These are phyloP conservation scores for Lateolabrax maculatus DNA, from an alignment of 2,797 vertebrate genomes.

Conservation along the genomic window DNA sequence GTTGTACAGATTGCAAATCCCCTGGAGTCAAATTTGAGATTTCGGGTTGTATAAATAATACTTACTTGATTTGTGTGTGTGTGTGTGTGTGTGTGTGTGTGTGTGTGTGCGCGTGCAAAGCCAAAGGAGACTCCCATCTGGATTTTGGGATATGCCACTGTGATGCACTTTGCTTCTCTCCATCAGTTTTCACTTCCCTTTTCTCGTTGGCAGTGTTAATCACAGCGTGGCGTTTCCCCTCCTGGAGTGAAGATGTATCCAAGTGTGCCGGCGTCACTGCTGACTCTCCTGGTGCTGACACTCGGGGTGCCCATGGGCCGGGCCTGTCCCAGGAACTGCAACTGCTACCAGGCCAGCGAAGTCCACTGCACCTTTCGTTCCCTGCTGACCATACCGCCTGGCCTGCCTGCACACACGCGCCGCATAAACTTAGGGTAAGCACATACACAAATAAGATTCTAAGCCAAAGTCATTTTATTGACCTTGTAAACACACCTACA, in stretches of 20 bases:
- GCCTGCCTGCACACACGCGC: slow-evolving; percentile 87
- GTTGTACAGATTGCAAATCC: slow-evolving; percentile 16
- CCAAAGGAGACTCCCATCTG: slow-evolving; percentile 15
- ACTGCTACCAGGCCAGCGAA: slow-evolving; percentile 93
- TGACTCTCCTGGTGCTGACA: slow-evolving; percentile 81
- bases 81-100: neutral
- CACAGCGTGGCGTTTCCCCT: slow-evolving; percentile 31
- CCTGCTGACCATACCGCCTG: slow-evolving; percentile 86
- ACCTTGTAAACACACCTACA: neutral
- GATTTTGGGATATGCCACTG: slow-evolving; percentile 33
- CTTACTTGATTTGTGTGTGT: neutral
- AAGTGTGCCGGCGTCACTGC: slow-evolving; percentile 62
- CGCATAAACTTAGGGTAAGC: slow-evolving; percentile 95
- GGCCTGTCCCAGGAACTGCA: slow-evolving; percentile 90
- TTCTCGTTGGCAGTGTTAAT: slow-evolving; percentile 53
- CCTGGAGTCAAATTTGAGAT: slow-evolving; percentile 15
- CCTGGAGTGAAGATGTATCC: slow-evolving; percentile 43
- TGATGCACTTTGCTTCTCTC: slow-evolving; percentile 26
- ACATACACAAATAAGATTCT: neutral
- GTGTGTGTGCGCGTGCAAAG: neutral
- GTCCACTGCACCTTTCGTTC: slow-evolving; percentile 98
- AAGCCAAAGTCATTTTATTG: neutral
- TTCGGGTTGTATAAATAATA: slow-evolving; percentile 31
- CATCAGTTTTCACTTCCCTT: slow-evolving; percentile 26
- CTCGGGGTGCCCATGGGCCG: slow-evolving; percentile 30